Evolutionary conservation across 2,888 invertebrate species (phyloP).

Genomic region (Macrophya annulata): DNA sequence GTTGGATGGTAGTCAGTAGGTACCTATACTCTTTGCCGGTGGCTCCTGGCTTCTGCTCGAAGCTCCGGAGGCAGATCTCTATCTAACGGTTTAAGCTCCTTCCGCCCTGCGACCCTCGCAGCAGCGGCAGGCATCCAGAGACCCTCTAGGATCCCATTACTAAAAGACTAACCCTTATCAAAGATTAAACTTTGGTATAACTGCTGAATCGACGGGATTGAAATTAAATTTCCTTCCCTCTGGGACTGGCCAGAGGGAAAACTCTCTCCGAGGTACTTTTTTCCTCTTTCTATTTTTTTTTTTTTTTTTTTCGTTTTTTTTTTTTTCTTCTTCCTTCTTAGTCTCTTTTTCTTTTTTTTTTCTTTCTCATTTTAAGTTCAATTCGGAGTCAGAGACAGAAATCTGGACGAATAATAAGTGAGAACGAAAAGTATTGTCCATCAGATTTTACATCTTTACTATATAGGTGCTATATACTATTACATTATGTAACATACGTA

Average conservation of each 20-base stretch:
- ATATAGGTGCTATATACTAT: not conserved
- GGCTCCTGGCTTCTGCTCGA: slow-evolving; percentile 21
- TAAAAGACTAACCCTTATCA: slow-evolving; percentile 80
- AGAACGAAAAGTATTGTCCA: not conserved
- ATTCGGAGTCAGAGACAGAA: slow-evolving; percentile 1
- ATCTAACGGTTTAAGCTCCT: slow-evolving; percentile 79
- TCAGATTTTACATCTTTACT: not conserved
- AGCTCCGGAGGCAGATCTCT: slow-evolving; percentile 77
- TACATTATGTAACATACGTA: too few species aligned
- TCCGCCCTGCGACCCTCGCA: slow-evolving; percentile 63
- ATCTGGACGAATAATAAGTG: not conserved
- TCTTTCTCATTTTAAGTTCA: not conserved
- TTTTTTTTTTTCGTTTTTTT: too few species aligned
- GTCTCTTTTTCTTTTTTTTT: not conserved
- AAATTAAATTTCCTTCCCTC: slow-evolving; percentile 81
- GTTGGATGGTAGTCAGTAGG: not conserved
- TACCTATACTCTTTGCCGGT: slow-evolving; percentile 9
- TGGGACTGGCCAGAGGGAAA: slow-evolving; percentile 56
- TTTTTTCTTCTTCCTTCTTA: not conserved
- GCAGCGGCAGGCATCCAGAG: slow-evolving; percentile 64
- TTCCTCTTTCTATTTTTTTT: not conserved
- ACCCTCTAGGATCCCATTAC: slow-evolving; percentile 79
- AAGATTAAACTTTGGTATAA: slow-evolving; percentile 82
- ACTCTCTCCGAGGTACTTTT: slow-evolving; percentile 22
- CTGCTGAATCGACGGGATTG: slow-evolving; percentile 82